Percentiles rank a stretch among this genome's conserved stretches.
These are phyloP conservation scores for Laspeyria flexula DNA, from an alignment of 2,888 invertebrate species.

Conservation along the genomic window DNA sequence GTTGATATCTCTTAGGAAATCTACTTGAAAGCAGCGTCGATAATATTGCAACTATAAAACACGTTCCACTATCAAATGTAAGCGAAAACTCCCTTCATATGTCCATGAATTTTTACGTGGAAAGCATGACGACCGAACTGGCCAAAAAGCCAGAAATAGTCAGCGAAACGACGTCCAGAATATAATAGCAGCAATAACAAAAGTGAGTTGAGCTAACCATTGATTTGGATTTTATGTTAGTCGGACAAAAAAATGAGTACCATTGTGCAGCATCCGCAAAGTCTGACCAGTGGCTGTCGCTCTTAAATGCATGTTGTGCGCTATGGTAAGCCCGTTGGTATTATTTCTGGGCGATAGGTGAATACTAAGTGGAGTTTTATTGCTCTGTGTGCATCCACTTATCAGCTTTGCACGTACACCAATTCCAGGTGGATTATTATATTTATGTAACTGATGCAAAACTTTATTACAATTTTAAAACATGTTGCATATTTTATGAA, in stretches of 20 bases:
- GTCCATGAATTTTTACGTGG: conserved; percentile 64
- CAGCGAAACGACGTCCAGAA: conserved; percentile 59
- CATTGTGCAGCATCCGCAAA: conserved; percentile 75
- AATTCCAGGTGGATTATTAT: conserved; percentile 17
- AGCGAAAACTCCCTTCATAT: conserved; percentile 48
- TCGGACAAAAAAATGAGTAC: conserved; percentile 71
- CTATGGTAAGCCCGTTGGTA: conserved; percentile 64
- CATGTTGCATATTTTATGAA: no score
- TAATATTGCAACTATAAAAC: conserved; percentile 9
- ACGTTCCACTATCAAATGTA: conserved; percentile 10
- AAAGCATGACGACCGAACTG: conserved; percentile 53
- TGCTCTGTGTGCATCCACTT: conserved; percentile 55
- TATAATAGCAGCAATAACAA: conserved; percentile 80
- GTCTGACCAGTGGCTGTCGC: conserved; percentile 71
- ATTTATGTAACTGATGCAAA: conserved; percentile 8
- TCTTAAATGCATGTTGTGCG: conserved; percentile 61
- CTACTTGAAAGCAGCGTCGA: conserved; percentile 10
- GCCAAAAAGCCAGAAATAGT: conserved; percentile 62
- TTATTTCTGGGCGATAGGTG: conserved; percentile 73
- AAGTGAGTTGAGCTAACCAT: conserved; percentile 82
- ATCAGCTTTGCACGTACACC: conserved; percentile 47
- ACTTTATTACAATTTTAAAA: not conserved
- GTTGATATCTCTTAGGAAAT: conserved; percentile 37
- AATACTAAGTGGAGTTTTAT: conserved; percentile 74
- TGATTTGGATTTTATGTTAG: conserved; percentile 81